phyloP scores from a whole-genome alignment of 2,113 vertebrate genomes.

The Phaethornis superciliosus region DNA sequence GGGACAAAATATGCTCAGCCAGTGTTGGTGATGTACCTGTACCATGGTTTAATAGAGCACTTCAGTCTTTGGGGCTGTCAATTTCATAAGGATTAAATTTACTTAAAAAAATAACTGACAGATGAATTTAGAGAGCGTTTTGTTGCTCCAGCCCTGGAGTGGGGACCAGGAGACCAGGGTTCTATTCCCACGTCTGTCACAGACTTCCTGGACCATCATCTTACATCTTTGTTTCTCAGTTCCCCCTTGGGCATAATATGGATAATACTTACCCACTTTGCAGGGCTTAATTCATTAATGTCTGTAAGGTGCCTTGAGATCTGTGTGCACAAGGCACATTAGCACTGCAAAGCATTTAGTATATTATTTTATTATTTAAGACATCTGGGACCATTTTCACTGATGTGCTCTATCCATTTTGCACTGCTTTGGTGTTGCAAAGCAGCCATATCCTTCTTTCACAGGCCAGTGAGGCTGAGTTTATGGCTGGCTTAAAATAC shows the following conservation, averaged over 20 bases:
- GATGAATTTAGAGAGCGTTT: conserved; percentile 17
- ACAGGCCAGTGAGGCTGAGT: conserved; percentile 29
- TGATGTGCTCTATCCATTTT: conserved; percentile 65
- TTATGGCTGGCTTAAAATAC: conserved; percentile 37
- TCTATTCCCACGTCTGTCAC: conserved; percentile 46
- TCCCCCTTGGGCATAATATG: conserved; percentile 62
- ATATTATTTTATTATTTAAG: conserved; percentile 74
- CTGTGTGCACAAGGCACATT: conserved; percentile 60
- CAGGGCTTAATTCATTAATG: conserved; percentile 70
- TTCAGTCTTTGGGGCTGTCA: conserved; percentile 35
- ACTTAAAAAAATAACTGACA: conserved; percentile 34
- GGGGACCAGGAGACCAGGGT: conserved; percentile 18
- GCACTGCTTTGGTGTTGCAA: conserved; percentile 56
- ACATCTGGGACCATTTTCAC: conserved; percentile 67
- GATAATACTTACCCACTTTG: conserved; percentile 64
- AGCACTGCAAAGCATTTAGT: conserved; percentile 67
- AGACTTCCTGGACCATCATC: conserved; percentile 54
- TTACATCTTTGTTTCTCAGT: conserved; percentile 67
- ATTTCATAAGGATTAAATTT: conserved; percentile 40
- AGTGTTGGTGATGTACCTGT: background rate
- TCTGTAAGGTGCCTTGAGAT: conserved; percentile 63
- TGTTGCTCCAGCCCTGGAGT: conserved; percentile 2
- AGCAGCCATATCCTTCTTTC: conserved; percentile 49
- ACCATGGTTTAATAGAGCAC: background rate
- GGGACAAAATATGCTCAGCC: background rate